Base-by-base conservation (phyloP, 1,140 invertebrate genomes). In the Tetranychus urticae region DNA sequence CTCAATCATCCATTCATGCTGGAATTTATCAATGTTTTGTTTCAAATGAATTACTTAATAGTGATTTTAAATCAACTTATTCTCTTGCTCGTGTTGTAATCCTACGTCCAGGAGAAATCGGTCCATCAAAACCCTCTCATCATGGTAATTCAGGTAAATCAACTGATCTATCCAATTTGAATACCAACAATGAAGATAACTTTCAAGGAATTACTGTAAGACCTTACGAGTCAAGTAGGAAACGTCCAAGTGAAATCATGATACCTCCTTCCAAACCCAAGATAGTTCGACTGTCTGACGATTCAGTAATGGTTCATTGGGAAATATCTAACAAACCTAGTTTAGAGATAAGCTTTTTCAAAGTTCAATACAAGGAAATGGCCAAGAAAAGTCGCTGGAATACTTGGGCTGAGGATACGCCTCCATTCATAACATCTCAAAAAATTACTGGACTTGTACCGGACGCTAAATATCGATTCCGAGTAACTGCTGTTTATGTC, bases 221-320 rank as follows among this genome's bases (percentile, higher is more conserved):
- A 23, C 23, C 23, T 23, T 23, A 23, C 0, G 23, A 23, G 23
- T 23, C 23, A 23, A 23, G 39, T 6, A 42, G 39, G 39, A 74
- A 74, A 64, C 71, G 71, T 60, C 74, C 74, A 65, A 72, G 67
- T 59, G 70, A 76, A 52, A 76, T 82, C n/a, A 78, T 93, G 77
- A 79, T 90, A 54, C 87, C 88, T 0, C 88, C 89, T 0, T 81
- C 82, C 3, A 80, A 80, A 50, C 90, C 90, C 0, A 84, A 84
- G 67, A 80, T 94, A 4, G 86, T 84, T 0, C 77, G 87, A 10
- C 70, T 92, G 33, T 83, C 85, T 0, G 86, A 91, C 67, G 78
- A 84, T n/a, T 87, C 88, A 1, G 88, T 93, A 0, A 89, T 92
- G 82, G 81, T 94, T 0, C 78, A 84, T 36, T 96, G 91, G 91